Base-by-base conservation (phyloP, 2,888 invertebrate species). In the Cephus pulcher region DNA sequence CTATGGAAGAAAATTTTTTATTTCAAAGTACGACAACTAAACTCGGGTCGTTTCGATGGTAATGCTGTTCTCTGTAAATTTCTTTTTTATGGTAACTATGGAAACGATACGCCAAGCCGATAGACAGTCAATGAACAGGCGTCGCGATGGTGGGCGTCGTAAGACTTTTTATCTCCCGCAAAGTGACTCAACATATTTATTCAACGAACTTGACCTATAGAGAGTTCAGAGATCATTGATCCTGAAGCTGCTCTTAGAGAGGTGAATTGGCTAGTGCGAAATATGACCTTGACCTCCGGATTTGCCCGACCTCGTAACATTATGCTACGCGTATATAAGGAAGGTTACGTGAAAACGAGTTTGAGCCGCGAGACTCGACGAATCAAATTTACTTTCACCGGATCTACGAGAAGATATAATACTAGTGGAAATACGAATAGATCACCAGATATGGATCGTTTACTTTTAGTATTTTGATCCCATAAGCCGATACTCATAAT, bases 281-380 rank as follows among this genome's bases (percentile, higher is more conserved):
- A 75, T 37, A 75, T 78, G 84, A 87, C 87, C 88, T 89, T 89
- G 88, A 82, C 71, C 84, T 84, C 80, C 80, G 82, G 12, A 83
- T 84, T 83, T 78, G 73, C 74, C 76, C 79, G 87, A 85, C 88
- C 86, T 87, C 83, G 82, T 84, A 84, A 84, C 84, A 84, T 83
- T 30, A 86, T 82, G 85, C 86, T 88, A 87, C 86, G 84, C 77
- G 81, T 81, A 82, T 80, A 79, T 83, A 79, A 82, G 84, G 87
- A 89, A 89, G 89, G 89, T 88, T 89, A 86, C 85, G 86, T 82
- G 84, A 81, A 83, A 89, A 88, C 88, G 86, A 85, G 88, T 89
- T 89, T 89, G 82, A 82, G 84, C 84, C 79, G 75, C 82, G 83
- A 83, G 83, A 82, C 79, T 82, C 83, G 56, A 82, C 82, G 78